Base-by-base conservation (phyloP, 2,888 invertebrate genomes). In the Acanthococcus lagerstroemiae region DNA sequence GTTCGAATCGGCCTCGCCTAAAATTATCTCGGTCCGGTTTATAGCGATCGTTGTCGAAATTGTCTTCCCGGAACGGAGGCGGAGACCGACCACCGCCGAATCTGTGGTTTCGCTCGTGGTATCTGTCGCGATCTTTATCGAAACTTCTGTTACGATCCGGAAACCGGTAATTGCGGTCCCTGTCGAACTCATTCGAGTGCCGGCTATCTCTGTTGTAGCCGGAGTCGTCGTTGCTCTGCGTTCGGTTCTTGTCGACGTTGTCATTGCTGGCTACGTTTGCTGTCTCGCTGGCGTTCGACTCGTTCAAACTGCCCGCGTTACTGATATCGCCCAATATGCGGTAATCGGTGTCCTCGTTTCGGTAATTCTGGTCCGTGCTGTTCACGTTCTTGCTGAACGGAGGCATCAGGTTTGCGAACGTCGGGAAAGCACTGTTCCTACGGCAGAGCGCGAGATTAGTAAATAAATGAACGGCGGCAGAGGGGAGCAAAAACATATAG, bases 71-170 rank as follows among this genome's bases (percentile, higher is more conserved):
- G 22, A 54, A 58, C n/a, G n/a, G 15, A 4, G 46, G 46, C 24
- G 63, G 63, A 12, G 63, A 63, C 4, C 61, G 26, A 4, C 61
- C 37, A 19, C 61, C 52, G n/a, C 50, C 61, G 1, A 61, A 19
- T 61, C 63, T 24, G 54, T 52, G 63, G 44, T 54, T 52, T 4
- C 63, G 27, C 9, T 22, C 17, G 25, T 63, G 50, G 27, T 50
- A 30, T 9, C 50, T 52, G 9, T 63, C 44, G 54, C 48, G 50
- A 48, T 61, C 63, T 19, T 52, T 50, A 24, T 63, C 54, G 54
- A 54, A 63, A 52, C 30, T 21, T 9, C 63, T 37, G 25, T 37
- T 63, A 15, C 63, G 22, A 9, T 52, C 54, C 19, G 27, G 52
- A 21, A 48, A 30, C 6, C 44, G 22, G 30, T 30, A 22, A 24